phyloP scores from a whole-genome alignment of 2,113 vertebrate genomes.

The Seriola quinqueradiata region DNA sequence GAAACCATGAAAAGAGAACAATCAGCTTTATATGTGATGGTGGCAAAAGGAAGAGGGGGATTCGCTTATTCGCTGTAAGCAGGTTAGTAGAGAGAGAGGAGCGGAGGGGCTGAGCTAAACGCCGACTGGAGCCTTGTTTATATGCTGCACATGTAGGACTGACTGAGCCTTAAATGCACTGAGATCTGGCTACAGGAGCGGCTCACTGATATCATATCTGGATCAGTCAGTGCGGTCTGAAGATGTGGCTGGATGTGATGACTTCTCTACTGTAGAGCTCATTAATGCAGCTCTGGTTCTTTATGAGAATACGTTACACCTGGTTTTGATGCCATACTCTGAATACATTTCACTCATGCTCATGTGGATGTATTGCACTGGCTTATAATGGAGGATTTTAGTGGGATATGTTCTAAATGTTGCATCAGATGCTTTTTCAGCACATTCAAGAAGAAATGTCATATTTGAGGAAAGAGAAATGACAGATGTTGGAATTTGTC shows the following conservation, averaged over 20 bases:
- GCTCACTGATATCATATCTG: neutral
- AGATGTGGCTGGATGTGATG: neutral
- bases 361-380: neutral
- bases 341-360: neutral
- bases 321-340: conserved; percentile 9
- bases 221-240: conserved; percentile 11
- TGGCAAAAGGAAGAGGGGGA: conserved; percentile 38
- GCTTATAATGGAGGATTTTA: neutral
- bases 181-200: neutral
- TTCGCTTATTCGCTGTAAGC: conserved; percentile 34
- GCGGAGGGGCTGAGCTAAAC: neutral
- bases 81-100: conserved; percentile 54
- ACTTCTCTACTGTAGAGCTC: neutral
- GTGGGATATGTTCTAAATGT: neutral
- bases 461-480: neutral
- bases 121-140: conserved; percentile 27
- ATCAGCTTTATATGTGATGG: conserved; percentile 9
- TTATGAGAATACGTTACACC: neutral
- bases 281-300: neutral
- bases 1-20: conserved; percentile 27
- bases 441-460: neutral
- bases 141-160: conserved; percentile 32
- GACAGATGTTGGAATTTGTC: neutral
- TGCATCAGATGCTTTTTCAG: neutral
- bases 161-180: conserved; percentile 2